Conservation (phyloP, 2,113 vertebrate genomes). For the Numida meleagris region DNA sequence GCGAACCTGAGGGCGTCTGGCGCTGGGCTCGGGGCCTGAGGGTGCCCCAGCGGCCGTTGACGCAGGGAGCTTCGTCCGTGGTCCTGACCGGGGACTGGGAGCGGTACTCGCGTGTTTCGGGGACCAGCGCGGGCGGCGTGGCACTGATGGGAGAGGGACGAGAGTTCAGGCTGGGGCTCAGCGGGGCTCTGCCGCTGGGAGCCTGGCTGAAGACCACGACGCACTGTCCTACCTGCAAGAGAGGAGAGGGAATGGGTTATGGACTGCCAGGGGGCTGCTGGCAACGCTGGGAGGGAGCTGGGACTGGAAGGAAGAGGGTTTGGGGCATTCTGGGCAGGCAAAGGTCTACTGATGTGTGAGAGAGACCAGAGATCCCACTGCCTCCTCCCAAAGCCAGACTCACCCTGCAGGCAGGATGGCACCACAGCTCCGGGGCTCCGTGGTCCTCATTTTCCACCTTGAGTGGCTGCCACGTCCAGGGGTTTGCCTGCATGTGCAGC, state of each 20-base stretch:
- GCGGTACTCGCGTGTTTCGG: slow-evolving; percentile 88
- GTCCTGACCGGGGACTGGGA: slow-evolving; percentile 91
- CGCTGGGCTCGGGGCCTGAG: slow-evolving; percentile 86
- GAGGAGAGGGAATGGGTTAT: background rate
- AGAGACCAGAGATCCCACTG: background rate
- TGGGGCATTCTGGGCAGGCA: background rate
- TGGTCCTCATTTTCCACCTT: slow-evolving; percentile 98
- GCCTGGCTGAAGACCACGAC: slow-evolving; percentile 99
- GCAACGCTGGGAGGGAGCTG: fast-evolving
- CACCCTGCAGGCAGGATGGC: slow-evolving; percentile 96
- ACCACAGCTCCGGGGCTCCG: slow-evolving; percentile 95
- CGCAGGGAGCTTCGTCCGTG: slow-evolving; percentile 92
- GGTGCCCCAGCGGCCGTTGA: slow-evolving; percentile 97
- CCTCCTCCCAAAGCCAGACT: background rate
- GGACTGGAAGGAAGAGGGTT: fast-evolving
- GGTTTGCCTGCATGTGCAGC: slow-evolving; percentile 85
- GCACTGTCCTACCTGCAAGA: slow-evolving; percentile 91
- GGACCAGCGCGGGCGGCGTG: slow-evolving; percentile 87
- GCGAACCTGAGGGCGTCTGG: slow-evolving; percentile 79
- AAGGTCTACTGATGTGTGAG: fast-evolving
- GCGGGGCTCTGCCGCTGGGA: slow-evolving; percentile 91
- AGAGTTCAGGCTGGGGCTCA: slow-evolving; percentile 97
- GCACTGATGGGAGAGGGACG: slow-evolving; percentile 97
- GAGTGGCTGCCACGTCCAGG: slow-evolving; percentile 95
- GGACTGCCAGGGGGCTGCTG: fast-evolving